A percentile compares a stretch with the other conserved stretches of the same genome.
These are phyloP conservation scores for Candidula unifasciata DNA, from an alignment of 2,888 invertebrate genomes.

Conservation along the genomic window DNA sequence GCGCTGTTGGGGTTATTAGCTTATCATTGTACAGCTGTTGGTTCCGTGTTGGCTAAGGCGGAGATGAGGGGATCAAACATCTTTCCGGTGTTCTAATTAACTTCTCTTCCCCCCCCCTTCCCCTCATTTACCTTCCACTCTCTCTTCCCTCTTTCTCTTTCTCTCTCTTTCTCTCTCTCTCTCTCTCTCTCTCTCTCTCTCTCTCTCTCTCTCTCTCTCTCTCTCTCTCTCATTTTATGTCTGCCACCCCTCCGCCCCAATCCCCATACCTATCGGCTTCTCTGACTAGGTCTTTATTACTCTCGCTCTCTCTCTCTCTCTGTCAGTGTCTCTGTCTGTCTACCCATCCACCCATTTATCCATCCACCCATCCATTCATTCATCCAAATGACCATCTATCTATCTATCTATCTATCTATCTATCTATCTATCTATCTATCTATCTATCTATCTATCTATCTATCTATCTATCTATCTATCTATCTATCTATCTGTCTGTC, in stretches of 20 bases:
- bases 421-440: too few species aligned
- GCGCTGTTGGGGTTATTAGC: background rate
- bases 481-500: background rate
- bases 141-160: conserved; percentile 30
- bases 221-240: background rate
- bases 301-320: too few species aligned
- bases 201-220: background rate
- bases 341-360: background rate
- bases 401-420: too few species aligned
- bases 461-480: background rate
- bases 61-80: background rate
- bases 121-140: conserved; percentile 13
- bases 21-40: background rate
- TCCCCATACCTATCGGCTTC: too few species aligned
- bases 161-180: conserved; percentile 25
- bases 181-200: background rate
- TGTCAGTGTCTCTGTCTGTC: too few species aligned
- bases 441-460: too few species aligned
- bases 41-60: background rate
- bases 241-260: too few species aligned
- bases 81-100: background rate
- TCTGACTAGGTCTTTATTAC: too few species aligned
- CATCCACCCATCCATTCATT: too few species aligned
- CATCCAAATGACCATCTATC: too few species aligned
- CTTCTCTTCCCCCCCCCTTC: background rate